Conservation (phyloP, 2,888 invertebrate species). For the Gandaritis pyraliata region DNA sequence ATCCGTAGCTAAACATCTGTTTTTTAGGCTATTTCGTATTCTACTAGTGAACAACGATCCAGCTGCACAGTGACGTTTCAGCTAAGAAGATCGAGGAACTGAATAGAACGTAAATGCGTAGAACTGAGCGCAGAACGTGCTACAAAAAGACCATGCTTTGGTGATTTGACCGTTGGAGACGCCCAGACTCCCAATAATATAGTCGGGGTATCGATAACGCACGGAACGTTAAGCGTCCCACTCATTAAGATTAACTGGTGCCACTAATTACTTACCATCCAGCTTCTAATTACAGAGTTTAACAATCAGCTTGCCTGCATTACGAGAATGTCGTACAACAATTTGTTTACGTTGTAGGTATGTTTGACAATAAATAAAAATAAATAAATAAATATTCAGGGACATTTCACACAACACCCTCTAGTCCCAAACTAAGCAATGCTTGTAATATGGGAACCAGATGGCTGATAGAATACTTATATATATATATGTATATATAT, state of each 20-base stretch:
- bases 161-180: constrained; percentile 6
- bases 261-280: constrained; percentile 59
- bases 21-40: too few species aligned
- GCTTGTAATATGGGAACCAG: too few species aligned
- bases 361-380: too few species aligned
- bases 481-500: too few species aligned
- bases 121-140: neutral
- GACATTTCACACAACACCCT: too few species aligned
- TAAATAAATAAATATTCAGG: too few species aligned
- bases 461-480: too few species aligned
- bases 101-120: neutral
- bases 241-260: constrained; percentile 67
- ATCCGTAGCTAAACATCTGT: too few species aligned
- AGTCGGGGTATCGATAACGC: constrained; percentile 37
- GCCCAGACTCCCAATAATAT: constrained; percentile 24
- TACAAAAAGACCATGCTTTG: neutral
- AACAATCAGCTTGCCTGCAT: constrained; percentile 26
- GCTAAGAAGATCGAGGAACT: too few species aligned
- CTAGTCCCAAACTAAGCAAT: too few species aligned
- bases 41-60: too few species aligned
- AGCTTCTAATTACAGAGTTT: constrained; percentile 41
- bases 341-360: constrained; percentile 7
- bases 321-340: constrained; percentile 21
- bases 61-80: too few species aligned
- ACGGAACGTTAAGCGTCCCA: constrained; percentile 52